A percentile compares a stretch with the other conserved stretches of the same genome.
Conservation (phyloP, 2,888 invertebrate genomes). For the Drosophila atroscutellata region DNA sequence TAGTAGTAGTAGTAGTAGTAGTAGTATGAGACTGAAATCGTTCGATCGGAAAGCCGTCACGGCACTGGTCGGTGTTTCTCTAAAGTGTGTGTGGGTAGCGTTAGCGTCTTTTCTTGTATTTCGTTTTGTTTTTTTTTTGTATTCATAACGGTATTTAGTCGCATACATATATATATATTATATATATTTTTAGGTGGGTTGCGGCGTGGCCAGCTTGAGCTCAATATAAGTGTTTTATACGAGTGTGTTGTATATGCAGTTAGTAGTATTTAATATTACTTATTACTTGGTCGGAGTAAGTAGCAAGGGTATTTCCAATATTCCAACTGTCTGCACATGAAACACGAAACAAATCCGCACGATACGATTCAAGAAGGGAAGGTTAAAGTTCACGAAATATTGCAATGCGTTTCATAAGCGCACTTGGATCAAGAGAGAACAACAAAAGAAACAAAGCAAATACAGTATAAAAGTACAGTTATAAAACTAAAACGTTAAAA, state of each 20-base stretch:
- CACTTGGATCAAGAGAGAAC: constrained; percentile 52
- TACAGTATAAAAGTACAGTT: constrained; percentile 24
- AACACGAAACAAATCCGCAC: constrained; percentile 51
- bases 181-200: constrained; percentile 71
- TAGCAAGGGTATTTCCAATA: constrained; percentile 29
- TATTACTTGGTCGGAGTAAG: constrained; percentile 70
- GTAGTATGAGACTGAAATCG: constrained; percentile 40
- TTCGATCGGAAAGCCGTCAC: constrained; percentile 51
- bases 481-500: constrained; percentile 26
- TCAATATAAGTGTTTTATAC: constrained; percentile 60
- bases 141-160: constrained; percentile 42
- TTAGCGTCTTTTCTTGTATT: constrained; percentile 60
- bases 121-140: constrained; percentile 19
- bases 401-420: constrained; percentile 77
- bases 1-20: constrained; percentile 13
- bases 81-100: constrained; percentile 44
- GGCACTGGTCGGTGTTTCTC: constrained; percentile 52
- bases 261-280: constrained; percentile 24
- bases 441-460: neutral
- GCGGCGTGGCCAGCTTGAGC: constrained; percentile 79
- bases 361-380: constrained; percentile 16
- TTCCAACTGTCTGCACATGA: constrained; percentile 29
- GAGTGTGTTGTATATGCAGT: constrained; percentile 30
- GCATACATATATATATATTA: constrained; percentile 42
- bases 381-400: constrained; percentile 44